Percentiles rank a stretch among this genome's conserved stretches.
Evolutionary conservation across 1,140 invertebrate genomes (phyloP).

Genomic region (Heliconius nattereri): DNA sequence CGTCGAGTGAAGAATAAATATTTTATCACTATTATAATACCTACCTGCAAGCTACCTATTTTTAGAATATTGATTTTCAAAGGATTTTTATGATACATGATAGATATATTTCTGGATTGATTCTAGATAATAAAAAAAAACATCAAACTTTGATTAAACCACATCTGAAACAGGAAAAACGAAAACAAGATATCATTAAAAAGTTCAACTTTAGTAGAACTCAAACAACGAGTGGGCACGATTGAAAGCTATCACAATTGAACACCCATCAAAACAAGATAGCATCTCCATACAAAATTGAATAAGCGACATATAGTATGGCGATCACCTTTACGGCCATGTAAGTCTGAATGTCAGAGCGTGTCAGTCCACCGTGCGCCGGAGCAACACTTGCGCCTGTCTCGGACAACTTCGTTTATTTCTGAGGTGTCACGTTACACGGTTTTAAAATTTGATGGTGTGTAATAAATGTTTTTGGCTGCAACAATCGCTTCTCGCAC

Average conservation of each 20-base stretch:
- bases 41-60: background rate
- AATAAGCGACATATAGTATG: conserved; percentile 27
- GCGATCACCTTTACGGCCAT: conserved; percentile 41
- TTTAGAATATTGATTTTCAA: background rate
- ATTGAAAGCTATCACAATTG: background rate
- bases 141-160: background rate
- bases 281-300: background rate
- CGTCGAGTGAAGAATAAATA: background rate
- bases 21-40: conserved; percentile 1
- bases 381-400: conserved; percentile 52
- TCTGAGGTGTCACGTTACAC: conserved; percentile 70
- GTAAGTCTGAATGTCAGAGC: conserved; percentile 16
- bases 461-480: conserved; percentile 78
- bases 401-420: conserved; percentile 56
- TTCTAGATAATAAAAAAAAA: background rate
- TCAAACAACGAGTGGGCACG: background rate
- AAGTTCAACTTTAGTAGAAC: background rate
- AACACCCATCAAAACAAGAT: conserved; percentile 1
- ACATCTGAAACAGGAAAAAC: background rate
- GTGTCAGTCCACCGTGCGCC: conserved; percentile 41
- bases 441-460: conserved; percentile 74
- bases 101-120: too few relatives aligned
- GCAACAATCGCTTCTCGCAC: conserved; percentile 60
- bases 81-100: too few relatives aligned
- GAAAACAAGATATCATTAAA: background rate